Evolutionary conservation across 2,797 vertebrate species (phyloP).

Genomic region (Ammospiza maritima): DNA sequence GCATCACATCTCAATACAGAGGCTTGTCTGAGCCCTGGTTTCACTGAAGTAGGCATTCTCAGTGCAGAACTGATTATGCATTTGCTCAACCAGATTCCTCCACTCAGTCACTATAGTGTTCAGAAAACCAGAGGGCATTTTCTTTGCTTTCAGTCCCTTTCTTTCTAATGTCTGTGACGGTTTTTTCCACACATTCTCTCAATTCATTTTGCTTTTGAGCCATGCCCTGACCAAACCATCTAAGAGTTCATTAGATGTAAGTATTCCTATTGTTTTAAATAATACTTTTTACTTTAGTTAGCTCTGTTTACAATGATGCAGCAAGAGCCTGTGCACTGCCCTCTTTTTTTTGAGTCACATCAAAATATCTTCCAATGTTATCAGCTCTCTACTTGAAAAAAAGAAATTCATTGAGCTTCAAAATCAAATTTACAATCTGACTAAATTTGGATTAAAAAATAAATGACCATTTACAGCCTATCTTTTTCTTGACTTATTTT

Average conservation of each 20-base stretch:
- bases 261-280: neutral
- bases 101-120: neutral
- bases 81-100: neutral
- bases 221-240: neutral
- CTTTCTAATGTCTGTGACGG: neutral
- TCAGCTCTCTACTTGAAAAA: neutral
- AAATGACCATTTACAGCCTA: neutral
- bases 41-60: neutral
- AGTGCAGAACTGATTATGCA: neutral
- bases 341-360: neutral
- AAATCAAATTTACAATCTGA: neutral
- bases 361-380: neutral
- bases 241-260: neutral
- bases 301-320: neutral
- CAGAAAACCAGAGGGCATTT: neutral
- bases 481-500: neutral
- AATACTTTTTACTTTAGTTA: neutral
- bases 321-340: neutral
- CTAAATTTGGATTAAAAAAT: neutral
- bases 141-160: neutral
- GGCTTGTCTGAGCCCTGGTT: slow-evolving; percentile 1
- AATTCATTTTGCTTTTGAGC: neutral
- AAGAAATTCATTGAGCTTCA: neutral
- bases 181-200: neutral
- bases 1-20: neutral